Conservation (phyloP, 2,888 invertebrate genomes). For the Hypsopygia costalis region DNA sequence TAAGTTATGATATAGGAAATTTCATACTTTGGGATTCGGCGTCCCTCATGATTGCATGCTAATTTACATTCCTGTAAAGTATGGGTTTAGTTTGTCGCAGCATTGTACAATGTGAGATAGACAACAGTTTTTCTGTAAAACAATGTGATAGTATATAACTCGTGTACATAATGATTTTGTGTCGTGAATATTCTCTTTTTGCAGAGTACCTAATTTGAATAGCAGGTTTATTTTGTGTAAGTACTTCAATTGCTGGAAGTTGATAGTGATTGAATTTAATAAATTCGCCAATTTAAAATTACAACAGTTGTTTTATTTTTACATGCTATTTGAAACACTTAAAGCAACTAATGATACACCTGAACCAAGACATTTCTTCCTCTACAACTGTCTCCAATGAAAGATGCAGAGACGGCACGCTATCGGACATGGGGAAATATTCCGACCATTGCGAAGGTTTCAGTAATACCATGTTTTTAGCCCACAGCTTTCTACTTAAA, state of each 20-base stretch:
- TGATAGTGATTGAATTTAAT: constrained; percentile 77
- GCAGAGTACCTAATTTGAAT: constrained; percentile 61
- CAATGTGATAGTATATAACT: constrained; percentile 51
- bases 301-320: constrained; percentile 47
- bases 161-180: constrained; percentile 52
- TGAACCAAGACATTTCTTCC: constrained; percentile 38
- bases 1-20: constrained; percentile 20
- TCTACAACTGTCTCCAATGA: constrained; percentile 37
- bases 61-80: constrained; percentile 52
- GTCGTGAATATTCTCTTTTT: constrained; percentile 45
- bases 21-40: constrained; percentile 20
- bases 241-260: constrained; percentile 75
- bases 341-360: constrained; percentile 39
- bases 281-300: constrained; percentile 67
- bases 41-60: constrained; percentile 22
- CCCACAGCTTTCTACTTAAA: constrained; percentile 27
- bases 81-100: constrained; percentile 25
- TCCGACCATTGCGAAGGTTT: constrained; percentile 43
- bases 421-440: constrained; percentile 36
- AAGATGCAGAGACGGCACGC: constrained; percentile 39
- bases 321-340: constrained; percentile 51
- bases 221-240: constrained; percentile 63
- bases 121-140: constrained; percentile 35
- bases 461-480: constrained; percentile 37
- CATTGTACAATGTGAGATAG: constrained; percentile 23